Evolutionary conservation across 2,113 vertebrate species (phyloP), one percentile per base, ranked within the genome.

Genomic region (Hippocampus guttulatus): DNA sequence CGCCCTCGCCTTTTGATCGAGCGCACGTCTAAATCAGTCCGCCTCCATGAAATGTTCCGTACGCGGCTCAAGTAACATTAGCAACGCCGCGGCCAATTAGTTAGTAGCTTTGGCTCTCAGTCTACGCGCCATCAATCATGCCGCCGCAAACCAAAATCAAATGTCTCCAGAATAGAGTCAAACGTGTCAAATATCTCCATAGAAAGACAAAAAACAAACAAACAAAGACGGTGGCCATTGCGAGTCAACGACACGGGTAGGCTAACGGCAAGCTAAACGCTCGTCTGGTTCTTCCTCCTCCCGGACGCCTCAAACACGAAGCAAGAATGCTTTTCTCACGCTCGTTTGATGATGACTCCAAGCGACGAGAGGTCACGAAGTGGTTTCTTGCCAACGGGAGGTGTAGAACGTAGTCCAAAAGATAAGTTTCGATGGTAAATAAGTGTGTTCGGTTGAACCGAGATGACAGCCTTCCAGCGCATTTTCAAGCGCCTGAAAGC

Each of bases 401-500:
- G 76, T 43, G 65, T 33, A 65, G 20, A 74, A 23, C 58, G 14
- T 70, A 52, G 51, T 77, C 66, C 77, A 54, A 62, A 60, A 68
- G 80, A 58, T 54, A 74, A 72, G 72, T 67, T 77, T 63, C 75
- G 70, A 81, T 66, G 43, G 67, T 71, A 70, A 81, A 75, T 6
- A 55, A 65, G 67, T 60, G 58, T 54, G 76, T 64, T 54, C 30
- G 64, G 62, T 71, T 64, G 71, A 73, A 71, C 65, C 20, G 75
- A 74, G 65, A 76, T 67, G 62, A 85, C 73, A 85, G 78, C 71
- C 84, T 79, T 62, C 75, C 75, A 83, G 77, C 69, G 70, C 81
- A 83, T 84, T 89, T 61, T 79, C 60, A 75, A 82, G 85, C 85
- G 88, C 84, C 67, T 57, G 68, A 69, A 78, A 47, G 43, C 43